Base-by-base conservation (phyloP, 2,888 invertebrate genomes). In the Melieria omissa region DNA sequence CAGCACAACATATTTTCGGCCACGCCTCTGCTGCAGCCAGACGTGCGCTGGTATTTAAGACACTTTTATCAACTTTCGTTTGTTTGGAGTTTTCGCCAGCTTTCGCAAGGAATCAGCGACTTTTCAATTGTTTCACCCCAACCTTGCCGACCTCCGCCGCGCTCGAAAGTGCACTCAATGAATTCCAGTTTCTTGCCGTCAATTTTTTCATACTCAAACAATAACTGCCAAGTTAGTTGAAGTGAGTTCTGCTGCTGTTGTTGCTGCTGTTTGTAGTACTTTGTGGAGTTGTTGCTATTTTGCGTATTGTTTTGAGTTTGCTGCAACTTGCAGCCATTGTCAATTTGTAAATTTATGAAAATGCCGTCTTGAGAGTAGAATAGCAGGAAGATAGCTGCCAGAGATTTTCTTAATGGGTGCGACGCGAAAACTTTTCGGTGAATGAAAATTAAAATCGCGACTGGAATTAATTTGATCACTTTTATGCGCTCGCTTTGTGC, bases 271-370 rank as follows among this genome's bases (percentile, higher is more conserved):
- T 57, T 71, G 69, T 75, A 45, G 57, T 12, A 41, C 16, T 57
- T 55, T 68, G 16, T 14, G 62, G 57, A 61, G 44, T 14, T 64
- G 64, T 41, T 44, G 44, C 14, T 45, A 41, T 12, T n/a, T 64
- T 61, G 47, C 42, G 60, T 29, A 7, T 41, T 61, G 41, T 52
- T 3, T n/a, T 29, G 29, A 29, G 29, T 29, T 29, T 29, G 29
- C 14, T 12, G 46, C 41, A 67, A 73, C 66, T 74, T 66, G 14
- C 49, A 52, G 61, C 78, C 79, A 79, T 81, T 81, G 79, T 79
- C 78, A 76, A 75, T 73, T 73, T 66, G 57, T 64, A 60, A 58
- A 71, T 73, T 73, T 73, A 74, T 73, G 66, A 67, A 74, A 71
- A 65, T 72, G 29, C 45, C 55, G 42, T 62, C 10, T 46, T 16